Base-by-base conservation (phyloP, 2,888 invertebrate species). In the Halocaridina rubra region DNA sequence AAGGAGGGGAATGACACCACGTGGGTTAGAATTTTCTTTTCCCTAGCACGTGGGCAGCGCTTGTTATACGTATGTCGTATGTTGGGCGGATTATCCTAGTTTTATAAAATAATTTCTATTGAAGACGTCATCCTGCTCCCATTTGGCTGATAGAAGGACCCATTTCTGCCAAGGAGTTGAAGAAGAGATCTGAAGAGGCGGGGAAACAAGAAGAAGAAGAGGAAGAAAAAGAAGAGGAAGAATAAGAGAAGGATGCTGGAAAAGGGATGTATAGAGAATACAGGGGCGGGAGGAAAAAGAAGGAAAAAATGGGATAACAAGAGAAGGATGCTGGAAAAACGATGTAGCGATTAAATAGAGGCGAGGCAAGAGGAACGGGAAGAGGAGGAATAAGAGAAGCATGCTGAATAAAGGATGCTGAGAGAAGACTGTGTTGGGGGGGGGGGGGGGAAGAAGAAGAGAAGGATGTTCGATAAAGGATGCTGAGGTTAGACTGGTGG, bases 61-160 rank as follows among this genome's bases (percentile, higher is more conserved):
- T 81, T 81, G 81, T 81, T 81, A 81, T 61, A 75, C 46, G 30
- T 46, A 24, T 46, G 30, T 75, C 81, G 53, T 75, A 81, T 64
- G 64, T 81, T 75, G 75, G 64, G 27, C 64, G 46, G 75, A 81
- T 81, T 81, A 81, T 75, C 75, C 59, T 30, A 81, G 81, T 81
- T 81, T 81, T 81, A 75, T 75, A 75, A 81, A 81, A 81, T 81
- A 81, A 81, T 81, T 81, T 81, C 81, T 81, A 81, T 81, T 81
- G 81, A 75, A 67, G 81, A 67, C 67, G 81, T 81, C 81, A 81
- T 75, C 75, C 30, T 22, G 30, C n/a, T 4, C 64, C 75, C 81
- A 30, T 81, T 75, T 27, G 32, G 75, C 53, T 81, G 81, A 81
- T 75, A 75, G 75, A 75, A 64, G 46, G 29, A 81, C 46, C 67